Percentiles rank a stretch among this genome's conserved stretches.
Conservation (phyloP, 2,888 invertebrate species). For the Phyllotreta cruciferae region DNA sequence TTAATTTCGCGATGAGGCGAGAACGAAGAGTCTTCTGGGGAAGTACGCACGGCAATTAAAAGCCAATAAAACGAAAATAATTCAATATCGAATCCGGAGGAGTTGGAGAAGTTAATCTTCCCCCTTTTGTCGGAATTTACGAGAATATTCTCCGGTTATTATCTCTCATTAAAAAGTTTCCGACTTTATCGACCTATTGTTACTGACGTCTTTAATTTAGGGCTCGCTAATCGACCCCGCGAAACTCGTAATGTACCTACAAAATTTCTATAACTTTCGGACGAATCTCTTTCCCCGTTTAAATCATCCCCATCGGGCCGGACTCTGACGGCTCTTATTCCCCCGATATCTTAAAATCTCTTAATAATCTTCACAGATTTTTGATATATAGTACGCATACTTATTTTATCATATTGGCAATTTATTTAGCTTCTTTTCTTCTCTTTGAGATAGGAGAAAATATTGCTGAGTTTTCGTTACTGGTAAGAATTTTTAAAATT, state of each 20-base stretch:
- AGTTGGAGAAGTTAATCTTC: slow-evolving; percentile 42
- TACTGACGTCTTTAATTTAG: slow-evolving; percentile 47
- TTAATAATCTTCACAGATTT: no score
- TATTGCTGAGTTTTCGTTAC: no score
- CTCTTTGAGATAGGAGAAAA: no score
- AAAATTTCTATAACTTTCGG: slow-evolving; percentile 22
- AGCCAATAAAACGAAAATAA: slow-evolving; percentile 42
- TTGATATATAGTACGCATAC: no score
- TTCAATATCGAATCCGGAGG: slow-evolving; percentile 48
- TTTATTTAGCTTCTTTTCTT: no score
- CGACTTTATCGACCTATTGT: slow-evolving; percentile 44
- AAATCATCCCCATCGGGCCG: no score
- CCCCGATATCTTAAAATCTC: no score
- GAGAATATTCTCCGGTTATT: slow-evolving; percentile 43
- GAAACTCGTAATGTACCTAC: not conserved
- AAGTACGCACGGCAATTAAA: slow-evolving; percentile 37
- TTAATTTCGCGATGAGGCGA: no score
- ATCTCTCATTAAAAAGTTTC: slow-evolving; percentile 51
- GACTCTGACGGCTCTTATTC: no score
- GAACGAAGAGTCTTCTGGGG: not conserved
- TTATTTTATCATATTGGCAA: no score
- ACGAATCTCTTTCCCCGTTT: not conserved
- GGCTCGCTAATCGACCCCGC: slow-evolving; percentile 27
- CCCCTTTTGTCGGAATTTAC: slow-evolving; percentile 47
- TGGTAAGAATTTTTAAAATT: no score